Evolutionary conservation across 1,140 invertebrate species (phyloP), one percentile per base, ranked within the genome.

Genomic region (Magallana ariakensis): DNA sequence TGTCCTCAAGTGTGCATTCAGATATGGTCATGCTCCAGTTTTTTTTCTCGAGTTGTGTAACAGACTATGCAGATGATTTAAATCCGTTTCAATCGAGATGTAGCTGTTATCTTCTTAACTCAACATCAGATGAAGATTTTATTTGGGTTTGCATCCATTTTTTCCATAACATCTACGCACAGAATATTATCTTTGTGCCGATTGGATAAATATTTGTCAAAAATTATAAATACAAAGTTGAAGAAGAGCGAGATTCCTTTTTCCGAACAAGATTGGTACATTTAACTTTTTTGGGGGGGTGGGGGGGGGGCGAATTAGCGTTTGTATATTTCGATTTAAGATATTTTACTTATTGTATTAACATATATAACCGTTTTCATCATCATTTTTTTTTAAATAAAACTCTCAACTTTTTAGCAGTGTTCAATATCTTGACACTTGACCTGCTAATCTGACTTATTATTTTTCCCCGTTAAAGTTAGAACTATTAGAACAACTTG

Each of bases 171-270:
- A 70, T 70, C 22, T 70, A 70, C 66, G 66, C 66, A 70, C 66
- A 19, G 13, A 22, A 9, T 70, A 26, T 70, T 70, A 11, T 33
- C 22, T 9, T 7, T 1, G 22, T 11, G n/a, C 5, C 26, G 19
- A 70, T 70, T 70, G 66, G 66, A 70, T 26, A 26, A 70, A 70
- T 33, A 70, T 70, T 70, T 70, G 66, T 70, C 66, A 70, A 70
- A 46, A 11, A 46, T 70, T 70, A 19, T 70, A 70, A 70, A 70
- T 22, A 22, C 22, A 26, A 8, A 26, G 26, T 22, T 6, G 10
- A 70, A 26, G 22, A 19, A 70, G 66, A 26, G 66, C 19, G 13
- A 26, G 33, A 22, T 26, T 10, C 66, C 13, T 70, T 26, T 70
- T 70, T 70, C 66, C 66, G 66, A 22, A n/a, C 19, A 60, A 46